Percentiles rank a stretch among this genome's conserved stretches.
These are phyloP conservation scores for Hemicordylus capensis DNA, from an alignment of 2,113 vertebrate genomes.

Conservation along the genomic window DNA sequence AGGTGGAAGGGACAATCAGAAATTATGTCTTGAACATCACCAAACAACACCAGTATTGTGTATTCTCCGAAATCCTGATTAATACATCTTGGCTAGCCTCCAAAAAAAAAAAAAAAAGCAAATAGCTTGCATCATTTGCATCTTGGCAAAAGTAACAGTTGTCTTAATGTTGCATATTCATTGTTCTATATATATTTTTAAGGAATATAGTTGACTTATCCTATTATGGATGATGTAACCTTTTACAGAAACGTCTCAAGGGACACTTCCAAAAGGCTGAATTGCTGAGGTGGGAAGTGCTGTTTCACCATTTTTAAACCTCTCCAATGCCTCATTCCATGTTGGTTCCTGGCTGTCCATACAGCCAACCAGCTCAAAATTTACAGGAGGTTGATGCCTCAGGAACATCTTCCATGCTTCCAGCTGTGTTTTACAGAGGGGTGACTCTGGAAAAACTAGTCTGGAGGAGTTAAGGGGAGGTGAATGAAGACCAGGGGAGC, in stretches of 20 bases:
- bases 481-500: too few species aligned
- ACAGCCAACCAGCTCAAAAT: not conserved
- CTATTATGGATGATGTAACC: not conserved
- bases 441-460: too few species aligned
- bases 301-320: too few species aligned
- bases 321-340: not conserved
- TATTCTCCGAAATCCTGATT: not conserved
- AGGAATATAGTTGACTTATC: not conserved
- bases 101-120: not conserved
- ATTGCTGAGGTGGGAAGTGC: too few species aligned
- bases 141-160: not conserved
- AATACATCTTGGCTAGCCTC: not conserved
- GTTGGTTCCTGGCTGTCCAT: too few species aligned
- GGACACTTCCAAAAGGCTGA: not conserved
- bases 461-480: too few species aligned
- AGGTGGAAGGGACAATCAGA: not conserved
- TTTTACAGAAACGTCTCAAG: not conserved
- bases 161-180: not conserved
- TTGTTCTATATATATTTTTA: not conserved
- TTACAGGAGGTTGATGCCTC: not conserved
- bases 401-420: too few species aligned
- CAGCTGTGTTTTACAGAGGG: too few species aligned
- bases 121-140: not conserved
- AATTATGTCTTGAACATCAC: not conserved
- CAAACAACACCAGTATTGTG: not conserved